Base-by-base conservation (phyloP, 2,888 invertebrate genomes). In the Rhamnusium bicolor region DNA sequence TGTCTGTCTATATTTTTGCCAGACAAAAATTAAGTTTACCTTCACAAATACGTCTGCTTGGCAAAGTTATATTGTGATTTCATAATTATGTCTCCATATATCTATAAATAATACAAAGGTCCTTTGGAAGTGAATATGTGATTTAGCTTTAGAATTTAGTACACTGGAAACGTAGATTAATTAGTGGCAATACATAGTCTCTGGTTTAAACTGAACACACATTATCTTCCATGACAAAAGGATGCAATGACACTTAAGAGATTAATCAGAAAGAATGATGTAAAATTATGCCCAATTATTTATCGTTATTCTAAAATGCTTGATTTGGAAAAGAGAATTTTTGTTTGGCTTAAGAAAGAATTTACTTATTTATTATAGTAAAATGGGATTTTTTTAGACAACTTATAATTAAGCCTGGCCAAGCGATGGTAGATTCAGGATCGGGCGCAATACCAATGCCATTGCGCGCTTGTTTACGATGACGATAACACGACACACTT, bases 51-150 rank as follows among this genome's bases (percentile, higher is more conserved):
- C 18, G 24, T 54, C n/a, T n/a, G 21, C n/a, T 21, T 54, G 24
- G 54, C 24, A 24, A 54, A 54, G 54, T n/a, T 12, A 24, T 5
- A 24, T 24, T 24, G 54, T 54, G 24, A 54, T 24, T n/a, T 54
- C 54, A 54, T 54, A 54, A 54, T 54, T 24, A 54, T 24, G 21
- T 54, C 21, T 54, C 54, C 10, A 10, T 54, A 8, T 54, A 14
- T 40, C 49, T 46, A 49, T 62, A 62, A 63, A 63, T 63, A 63
- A 63, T 18, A 14, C 49, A 51, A 49, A 49, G 49, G 32, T 62
- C 49, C 63, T 51, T 19, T 49, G 12, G 21, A 5, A 27, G 18
- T n/a, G 63, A 27, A 24, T 63, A 51, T 49, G 19, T 27, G 51
- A 63, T 63, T 63, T 63, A 63, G 63, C 16, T 29, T 14, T 14